Evolutionary conservation across 2,888 invertebrate genomes (phyloP), one percentile per base, ranked within the genome.

Genomic region (Hofmannophila pseudospretella): DNA sequence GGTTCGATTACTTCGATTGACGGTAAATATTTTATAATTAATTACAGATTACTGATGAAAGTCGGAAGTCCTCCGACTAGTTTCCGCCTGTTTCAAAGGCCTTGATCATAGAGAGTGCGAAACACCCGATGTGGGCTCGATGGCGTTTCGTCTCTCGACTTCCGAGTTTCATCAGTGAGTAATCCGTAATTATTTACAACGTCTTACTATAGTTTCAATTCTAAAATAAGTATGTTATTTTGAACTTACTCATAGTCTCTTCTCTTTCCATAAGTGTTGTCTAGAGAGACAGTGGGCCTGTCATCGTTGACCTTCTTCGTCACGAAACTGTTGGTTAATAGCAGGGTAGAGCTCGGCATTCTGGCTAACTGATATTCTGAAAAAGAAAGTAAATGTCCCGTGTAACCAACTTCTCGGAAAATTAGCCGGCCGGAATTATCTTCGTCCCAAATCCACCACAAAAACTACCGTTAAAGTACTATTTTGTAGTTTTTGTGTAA

Each of bases 241-340:
- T n/a, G n/a, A n/a, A n/a, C 76, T 67, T 45, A 77, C 77, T 77
- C 77, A 32, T 77, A 74, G 44, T 72, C 74, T 45, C 77, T 62
- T 39, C 73, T 74, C 38, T 68, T 63, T 22, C 42, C 39, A n/a
- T 26, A 40, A 7, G 45, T 39, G 9, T 41, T 43, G 13, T 50
- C 37, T n/a, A 44, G 34, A 20, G 50, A 42, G 11, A 57, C 38
- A 13, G 49, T 49, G 1, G 59, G 53, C 32, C 53, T 27, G 27
- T 67, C 61, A 26, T 67, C 58, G 9, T 66, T 57, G 14, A 68
- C 25, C 12, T 60, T 57, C 49, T 68, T 71, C 20, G 54, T 51
- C 19, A 64, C 43, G 29, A 60, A 44, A 1, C 60, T 54, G 34
- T 66, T 67, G 10, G 66, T 62, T 26, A 70, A 43, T 19, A 66